Evolutionary conservation across 2,797 vertebrate genomes (phyloP).

Genomic region (Rhinophrynus dorsalis): DNA sequence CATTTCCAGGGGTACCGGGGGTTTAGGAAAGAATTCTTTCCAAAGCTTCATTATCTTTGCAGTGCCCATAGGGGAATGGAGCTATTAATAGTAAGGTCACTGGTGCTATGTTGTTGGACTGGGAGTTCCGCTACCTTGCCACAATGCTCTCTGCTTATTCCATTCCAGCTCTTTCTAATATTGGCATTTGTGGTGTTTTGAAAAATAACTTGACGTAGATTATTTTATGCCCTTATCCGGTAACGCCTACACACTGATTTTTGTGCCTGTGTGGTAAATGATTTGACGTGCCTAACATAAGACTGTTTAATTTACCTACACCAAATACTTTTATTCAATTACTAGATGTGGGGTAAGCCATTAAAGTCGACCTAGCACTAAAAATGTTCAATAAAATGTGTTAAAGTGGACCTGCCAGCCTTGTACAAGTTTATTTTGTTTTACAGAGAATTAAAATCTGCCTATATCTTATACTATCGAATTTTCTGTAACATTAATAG

Average conservation of each 20-base stretch:
- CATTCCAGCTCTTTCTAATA: constrained; percentile 9
- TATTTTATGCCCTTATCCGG: background rate
- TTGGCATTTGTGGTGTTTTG: constrained; percentile 1
- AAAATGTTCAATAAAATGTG: too few relatives aligned
- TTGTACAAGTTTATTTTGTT: too few relatives aligned
- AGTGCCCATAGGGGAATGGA: constrained; percentile 40
- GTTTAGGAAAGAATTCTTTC: constrained; percentile 41
- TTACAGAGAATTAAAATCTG: too few relatives aligned
- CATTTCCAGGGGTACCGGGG: constrained; percentile 51
- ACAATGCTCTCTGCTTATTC: constrained; percentile 2
- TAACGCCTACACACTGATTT: background rate
- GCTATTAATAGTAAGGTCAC: constrained; percentile 46
- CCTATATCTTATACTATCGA: too few relatives aligned
- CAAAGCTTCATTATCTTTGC: constrained; percentile 48
- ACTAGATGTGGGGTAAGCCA: too few relatives aligned
- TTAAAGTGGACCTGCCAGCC: too few relatives aligned
- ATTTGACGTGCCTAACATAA: too few relatives aligned
- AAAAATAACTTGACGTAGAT: background rate
- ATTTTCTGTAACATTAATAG: too few relatives aligned
- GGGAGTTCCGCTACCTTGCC: constrained; percentile 34
- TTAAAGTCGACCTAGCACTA: too few relatives aligned
- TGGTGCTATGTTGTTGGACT: constrained; percentile 21
- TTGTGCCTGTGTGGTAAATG: too few relatives aligned
- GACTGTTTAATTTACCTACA: too few relatives aligned
- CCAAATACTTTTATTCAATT: too few relatives aligned